Conservation (phyloP, 2,113 vertebrate species). For the Microcebus murinus region DNA sequence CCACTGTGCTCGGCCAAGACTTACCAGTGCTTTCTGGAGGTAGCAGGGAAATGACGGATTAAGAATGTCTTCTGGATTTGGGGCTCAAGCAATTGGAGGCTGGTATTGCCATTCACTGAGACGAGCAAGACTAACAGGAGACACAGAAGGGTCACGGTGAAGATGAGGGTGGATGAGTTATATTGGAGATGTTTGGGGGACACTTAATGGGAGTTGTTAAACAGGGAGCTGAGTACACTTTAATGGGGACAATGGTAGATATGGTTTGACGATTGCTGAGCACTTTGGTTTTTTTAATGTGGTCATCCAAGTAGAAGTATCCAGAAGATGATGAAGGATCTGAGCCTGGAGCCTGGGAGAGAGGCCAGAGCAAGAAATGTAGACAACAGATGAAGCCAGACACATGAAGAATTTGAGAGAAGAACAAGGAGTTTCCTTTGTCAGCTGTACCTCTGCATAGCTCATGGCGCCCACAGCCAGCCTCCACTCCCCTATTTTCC, state of each 20-base stretch:
- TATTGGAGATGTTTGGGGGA: neutral
- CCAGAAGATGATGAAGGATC: neutral
- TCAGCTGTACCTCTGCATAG: neutral
- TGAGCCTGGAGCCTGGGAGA: neutral
- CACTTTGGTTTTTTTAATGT: neutral
- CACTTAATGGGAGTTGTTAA: neutral
- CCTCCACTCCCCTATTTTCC: neutral
- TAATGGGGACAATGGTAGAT: neutral
- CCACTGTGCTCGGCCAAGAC: no score
- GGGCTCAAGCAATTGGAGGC: neutral
- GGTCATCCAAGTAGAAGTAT: neutral
- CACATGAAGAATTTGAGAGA: neutral
- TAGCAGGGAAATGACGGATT: neutral
- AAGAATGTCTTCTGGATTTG: neutral
- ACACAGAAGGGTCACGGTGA: no score
- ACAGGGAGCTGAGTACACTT: neutral
- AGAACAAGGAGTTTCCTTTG: neutral
- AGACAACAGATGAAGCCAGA: neutral
- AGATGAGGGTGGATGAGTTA: neutral
- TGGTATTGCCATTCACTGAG: neutral
- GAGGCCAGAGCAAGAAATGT: neutral
- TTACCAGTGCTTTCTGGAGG: neutral
- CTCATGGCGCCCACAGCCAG: neutral
- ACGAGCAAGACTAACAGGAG: neutral
- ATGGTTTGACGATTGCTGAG: neutral